These are phyloP conservation scores for Hydra vulgaris DNA, from an alignment of 30 jellyfish, hydroid and myxozoan species.

Conservation along the genomic window DNA sequence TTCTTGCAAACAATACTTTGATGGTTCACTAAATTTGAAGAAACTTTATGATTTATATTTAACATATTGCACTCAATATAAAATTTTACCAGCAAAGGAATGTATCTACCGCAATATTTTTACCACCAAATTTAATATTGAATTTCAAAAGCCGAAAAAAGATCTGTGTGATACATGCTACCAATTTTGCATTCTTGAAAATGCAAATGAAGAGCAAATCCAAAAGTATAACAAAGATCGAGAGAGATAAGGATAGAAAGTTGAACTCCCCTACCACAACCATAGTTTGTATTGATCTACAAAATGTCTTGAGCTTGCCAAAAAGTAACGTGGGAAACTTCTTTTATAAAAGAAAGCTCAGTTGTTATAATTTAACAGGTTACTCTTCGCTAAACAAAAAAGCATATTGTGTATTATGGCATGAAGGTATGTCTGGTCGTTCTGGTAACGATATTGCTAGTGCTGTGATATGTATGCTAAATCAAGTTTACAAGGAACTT, in stretches of 20 bases:
- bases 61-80: background rate
- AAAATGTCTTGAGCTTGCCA: conserved; percentile 20
- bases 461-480: conserved; percentile 5
- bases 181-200: background rate
- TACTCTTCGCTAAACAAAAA: conserved; percentile 9
- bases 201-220: conserved; percentile 8
- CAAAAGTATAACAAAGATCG: conserved; percentile 5
- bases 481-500: background rate
- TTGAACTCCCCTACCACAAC: background rate
- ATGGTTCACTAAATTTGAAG: background rate
- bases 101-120: background rate
- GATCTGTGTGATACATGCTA: conserved; percentile 24
- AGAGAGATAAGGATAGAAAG: conserved; percentile 8
- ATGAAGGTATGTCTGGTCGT: conserved; percentile 14
- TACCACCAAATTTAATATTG: background rate
- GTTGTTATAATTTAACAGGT: conserved; percentile 8
- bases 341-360: conserved; percentile 4
- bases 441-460: conserved; percentile 14
- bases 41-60: background rate
- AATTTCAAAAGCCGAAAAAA: conserved; percentile 9
- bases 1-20: background rate
- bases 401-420: conserved; percentile 14
- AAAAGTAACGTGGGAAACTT: conserved; percentile 25
- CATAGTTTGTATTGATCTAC: conserved; percentile 19
- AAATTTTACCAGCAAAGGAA: background rate